These are phyloP conservation scores for Columbina picui DNA, from an alignment of 2,113 vertebrate species.

Conservation along the genomic window DNA sequence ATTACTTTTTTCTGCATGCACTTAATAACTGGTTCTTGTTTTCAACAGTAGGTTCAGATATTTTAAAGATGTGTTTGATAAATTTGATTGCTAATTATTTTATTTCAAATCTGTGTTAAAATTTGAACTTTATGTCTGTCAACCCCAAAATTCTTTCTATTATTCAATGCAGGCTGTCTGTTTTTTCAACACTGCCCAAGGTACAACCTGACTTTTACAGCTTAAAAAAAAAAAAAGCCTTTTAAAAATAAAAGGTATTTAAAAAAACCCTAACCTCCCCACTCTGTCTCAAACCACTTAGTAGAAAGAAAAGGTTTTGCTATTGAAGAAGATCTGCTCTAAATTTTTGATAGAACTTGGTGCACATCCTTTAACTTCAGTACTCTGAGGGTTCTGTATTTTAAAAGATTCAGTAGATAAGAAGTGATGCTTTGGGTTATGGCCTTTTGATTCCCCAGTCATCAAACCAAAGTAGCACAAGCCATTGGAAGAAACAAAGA, in stretches of 20 bases:
- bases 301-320: background rate
- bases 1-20: background rate
- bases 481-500: background rate
- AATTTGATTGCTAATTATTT: background rate
- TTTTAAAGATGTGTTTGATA: background rate
- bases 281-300: background rate
- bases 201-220: background rate
- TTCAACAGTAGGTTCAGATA: background rate
- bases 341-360: background rate
- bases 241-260: background rate
- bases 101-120: background rate
- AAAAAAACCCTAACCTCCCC: background rate
- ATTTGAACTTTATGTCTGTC: background rate
- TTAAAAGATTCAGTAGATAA: background rate
- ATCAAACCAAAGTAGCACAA: background rate
- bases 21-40: background rate
- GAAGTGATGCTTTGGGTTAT: background rate
- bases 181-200: background rate
- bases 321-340: background rate
- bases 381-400: background rate
- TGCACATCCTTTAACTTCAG: background rate
- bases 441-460: conserved; percentile 15
- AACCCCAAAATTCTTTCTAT: background rate
- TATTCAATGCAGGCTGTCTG: background rate
- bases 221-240: background rate